Percentiles rank a stretch among this genome's conserved stretches.
These are phyloP conservation scores for Climacteris rufus DNA, from an alignment of 2,113 vertebrate species.

Conservation along the genomic window DNA sequence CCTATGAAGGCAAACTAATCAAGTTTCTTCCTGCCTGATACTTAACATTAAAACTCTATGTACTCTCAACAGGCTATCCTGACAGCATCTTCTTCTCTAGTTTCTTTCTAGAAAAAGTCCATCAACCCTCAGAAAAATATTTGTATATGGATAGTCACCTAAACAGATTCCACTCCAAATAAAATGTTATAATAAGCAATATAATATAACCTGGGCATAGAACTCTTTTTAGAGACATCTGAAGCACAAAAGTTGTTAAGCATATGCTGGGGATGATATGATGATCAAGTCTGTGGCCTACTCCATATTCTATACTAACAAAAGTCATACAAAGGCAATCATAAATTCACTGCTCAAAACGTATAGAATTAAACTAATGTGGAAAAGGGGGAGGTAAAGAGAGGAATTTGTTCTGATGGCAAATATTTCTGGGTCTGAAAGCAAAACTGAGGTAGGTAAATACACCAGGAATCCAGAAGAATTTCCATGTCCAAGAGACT, in stretches of 20 bases:
- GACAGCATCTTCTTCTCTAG: neutral
- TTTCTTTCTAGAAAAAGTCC: neutral
- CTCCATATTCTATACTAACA: neutral
- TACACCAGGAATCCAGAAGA: neutral
- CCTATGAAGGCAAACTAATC: neutral
- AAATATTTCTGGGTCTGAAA: neutral
- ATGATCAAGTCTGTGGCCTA: neutral
- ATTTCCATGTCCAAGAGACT: neutral
- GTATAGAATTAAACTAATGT: neutral
- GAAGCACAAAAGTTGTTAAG: neutral
- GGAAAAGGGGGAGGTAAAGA: neutral
- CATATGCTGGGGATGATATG: neutral
- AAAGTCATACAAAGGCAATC: neutral
- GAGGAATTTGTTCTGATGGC: neutral
- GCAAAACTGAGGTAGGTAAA: neutral
- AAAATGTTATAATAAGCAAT: neutral
- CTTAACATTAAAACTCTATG: neutral
- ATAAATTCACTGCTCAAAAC: neutral
- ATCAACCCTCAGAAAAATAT: neutral
- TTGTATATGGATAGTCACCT: neutral
- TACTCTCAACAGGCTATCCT: neutral
- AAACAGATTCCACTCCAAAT: neutral
- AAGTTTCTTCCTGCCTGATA: neutral
- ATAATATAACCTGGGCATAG: neutral
- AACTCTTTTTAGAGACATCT: neutral